Conservation (phyloP, 2,113 vertebrate genomes). For the Morone saxatilis region DNA sequence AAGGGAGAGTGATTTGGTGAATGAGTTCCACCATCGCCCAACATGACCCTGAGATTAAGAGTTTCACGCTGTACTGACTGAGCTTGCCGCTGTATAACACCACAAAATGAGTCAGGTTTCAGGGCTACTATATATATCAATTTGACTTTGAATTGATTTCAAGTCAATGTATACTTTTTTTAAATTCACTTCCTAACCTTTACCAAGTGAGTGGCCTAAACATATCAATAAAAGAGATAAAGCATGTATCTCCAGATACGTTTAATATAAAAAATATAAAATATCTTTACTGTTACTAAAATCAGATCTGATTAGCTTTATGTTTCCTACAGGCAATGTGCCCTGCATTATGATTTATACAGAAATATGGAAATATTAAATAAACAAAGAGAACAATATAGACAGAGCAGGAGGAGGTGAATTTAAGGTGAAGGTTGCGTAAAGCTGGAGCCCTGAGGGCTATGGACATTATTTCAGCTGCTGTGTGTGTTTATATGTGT, state of each 20-base stretch:
- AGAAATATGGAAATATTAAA: background rate
- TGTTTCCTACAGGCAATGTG: background rate
- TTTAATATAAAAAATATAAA: background rate
- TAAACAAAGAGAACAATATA: background rate
- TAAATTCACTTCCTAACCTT: too few relatives aligned
- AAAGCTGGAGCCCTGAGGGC: conserved; percentile 19
- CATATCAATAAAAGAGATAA: background rate
- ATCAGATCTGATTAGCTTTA: background rate
- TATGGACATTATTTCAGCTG: conserved; percentile 45
- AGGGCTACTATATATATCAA: too few relatives aligned
- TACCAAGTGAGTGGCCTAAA: too few relatives aligned
- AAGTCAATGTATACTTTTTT: too few relatives aligned
- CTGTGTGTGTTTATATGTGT: conserved; percentile 10
- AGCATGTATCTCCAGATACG: too few relatives aligned
- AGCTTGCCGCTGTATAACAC: too few relatives aligned
- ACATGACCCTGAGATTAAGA: too few relatives aligned
- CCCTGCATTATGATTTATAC: background rate
- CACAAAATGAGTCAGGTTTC: too few relatives aligned
- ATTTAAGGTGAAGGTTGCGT: conserved; percentile 17
- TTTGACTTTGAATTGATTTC: too few relatives aligned
- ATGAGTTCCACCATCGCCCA: too few relatives aligned
- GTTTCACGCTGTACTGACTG: too few relatives aligned
- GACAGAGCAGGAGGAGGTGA: conserved; percentile 1
- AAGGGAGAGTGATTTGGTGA: too few relatives aligned
- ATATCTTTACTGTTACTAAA: background rate